Evolutionary conservation across 2,113 vertebrate species (phyloP).

Genomic region (Prietella phreatophila): DNA sequence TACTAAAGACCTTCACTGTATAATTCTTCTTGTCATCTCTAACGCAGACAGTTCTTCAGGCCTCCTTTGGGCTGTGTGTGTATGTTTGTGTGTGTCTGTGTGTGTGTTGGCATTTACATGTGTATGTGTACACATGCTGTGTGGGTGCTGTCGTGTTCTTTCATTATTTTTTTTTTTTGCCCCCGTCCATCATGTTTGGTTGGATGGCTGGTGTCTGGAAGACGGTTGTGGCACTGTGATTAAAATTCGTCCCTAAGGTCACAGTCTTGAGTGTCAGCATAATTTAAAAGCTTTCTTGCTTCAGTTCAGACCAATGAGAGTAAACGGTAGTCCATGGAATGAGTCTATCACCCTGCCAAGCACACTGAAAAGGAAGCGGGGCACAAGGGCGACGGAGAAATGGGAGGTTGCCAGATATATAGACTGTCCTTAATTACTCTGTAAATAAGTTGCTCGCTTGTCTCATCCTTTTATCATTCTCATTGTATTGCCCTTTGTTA

Average conservation of each 20-base stretch:
- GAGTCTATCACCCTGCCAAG: constrained; percentile 46
- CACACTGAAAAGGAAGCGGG: constrained; percentile 21
- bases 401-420: constrained; percentile 49
- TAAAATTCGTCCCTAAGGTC: constrained; percentile 55
- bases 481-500: constrained; percentile 30
- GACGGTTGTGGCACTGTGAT: constrained; percentile 49
- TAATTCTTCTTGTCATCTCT: background rate
- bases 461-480: constrained; percentile 45
- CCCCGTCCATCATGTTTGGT: constrained; percentile 19
- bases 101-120: background rate
- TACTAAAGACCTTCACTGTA: background rate
- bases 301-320: constrained; percentile 54
- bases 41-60: background rate
- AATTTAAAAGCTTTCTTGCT: constrained; percentile 55
- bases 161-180: background rate
- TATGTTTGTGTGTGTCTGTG: background rate
- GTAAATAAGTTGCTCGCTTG: constrained; percentile 44
- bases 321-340: constrained; percentile 49
- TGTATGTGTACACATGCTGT: constrained; percentile 9
- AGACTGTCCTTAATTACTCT: constrained; percentile 51
- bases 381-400: constrained; percentile 23
- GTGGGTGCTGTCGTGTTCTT: constrained; percentile 11
- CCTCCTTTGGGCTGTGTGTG: background rate
- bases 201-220: constrained; percentile 47
- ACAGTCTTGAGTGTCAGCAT: constrained; percentile 49